Evolutionary conservation across 1,140 invertebrate species (phyloP).

Genomic region (Marisa cornuarietis): DNA sequence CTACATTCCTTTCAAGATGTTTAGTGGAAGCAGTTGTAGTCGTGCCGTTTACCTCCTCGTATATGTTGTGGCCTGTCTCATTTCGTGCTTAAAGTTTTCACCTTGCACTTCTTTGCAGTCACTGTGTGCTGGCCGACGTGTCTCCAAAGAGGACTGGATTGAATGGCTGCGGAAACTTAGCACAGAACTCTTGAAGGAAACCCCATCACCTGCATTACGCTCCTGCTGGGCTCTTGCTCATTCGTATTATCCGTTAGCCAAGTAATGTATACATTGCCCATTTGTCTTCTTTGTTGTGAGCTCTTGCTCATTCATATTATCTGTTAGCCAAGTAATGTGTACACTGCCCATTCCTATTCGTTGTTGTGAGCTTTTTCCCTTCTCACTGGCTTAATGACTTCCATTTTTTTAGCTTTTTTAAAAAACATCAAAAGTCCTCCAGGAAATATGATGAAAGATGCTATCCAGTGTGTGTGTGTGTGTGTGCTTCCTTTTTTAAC

Average conservation of each 20-base stretch:
- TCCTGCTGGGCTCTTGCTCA: constrained; percentile 92
- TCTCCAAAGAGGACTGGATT: constrained; percentile 98
- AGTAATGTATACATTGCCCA: constrained; percentile 52
- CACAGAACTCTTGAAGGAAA: constrained; percentile 93
- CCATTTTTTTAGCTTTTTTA: too few species aligned
- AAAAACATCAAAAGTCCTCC: too few species aligned
- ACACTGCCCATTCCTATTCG: background rate
- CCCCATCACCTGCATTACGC: constrained; percentile 90
- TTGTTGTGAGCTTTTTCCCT: too few species aligned
- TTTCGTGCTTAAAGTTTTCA: too few species aligned
- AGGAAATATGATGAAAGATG: too few species aligned
- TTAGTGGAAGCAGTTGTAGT: too few species aligned
- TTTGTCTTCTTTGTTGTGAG: background rate
- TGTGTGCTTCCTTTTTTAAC: too few species aligned
- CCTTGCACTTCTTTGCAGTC: constrained; percentile 66
- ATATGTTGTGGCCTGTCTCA: too few species aligned
- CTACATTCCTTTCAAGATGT: too few species aligned
- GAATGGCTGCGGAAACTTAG: constrained; percentile 94
- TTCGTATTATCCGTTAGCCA: constrained; percentile 89
- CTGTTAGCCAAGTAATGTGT: constrained; percentile 77
- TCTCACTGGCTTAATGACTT: too few species aligned
- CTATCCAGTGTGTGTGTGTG: too few species aligned
- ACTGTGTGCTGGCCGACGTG: constrained; percentile 87
- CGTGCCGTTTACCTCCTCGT: too few species aligned
- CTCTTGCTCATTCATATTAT: constrained; percentile 93